Evolutionary conservation across 2,797 vertebrate genomes (phyloP).

Genomic region (Glyptemys insculpta): DNA sequence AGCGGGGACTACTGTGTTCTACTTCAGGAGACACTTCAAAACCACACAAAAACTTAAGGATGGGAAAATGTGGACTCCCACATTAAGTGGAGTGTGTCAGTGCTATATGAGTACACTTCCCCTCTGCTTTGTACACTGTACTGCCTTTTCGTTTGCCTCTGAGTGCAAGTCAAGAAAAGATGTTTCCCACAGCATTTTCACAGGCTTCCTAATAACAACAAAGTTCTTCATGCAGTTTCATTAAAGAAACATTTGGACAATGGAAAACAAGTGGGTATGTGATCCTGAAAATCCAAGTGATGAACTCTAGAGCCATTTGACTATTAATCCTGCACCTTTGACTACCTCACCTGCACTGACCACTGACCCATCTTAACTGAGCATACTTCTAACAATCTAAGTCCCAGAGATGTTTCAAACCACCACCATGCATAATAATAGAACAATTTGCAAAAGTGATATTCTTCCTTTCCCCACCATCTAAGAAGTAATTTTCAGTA

Average conservation of each 20-base stretch:
- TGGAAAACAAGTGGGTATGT: no score
- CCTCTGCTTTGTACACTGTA: neutral
- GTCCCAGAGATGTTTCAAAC: neutral
- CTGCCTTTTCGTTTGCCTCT: fast-evolving
- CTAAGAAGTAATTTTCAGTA: neutral
- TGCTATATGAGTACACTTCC: neutral
- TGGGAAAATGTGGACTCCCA: no score
- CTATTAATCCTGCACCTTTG: neutral
- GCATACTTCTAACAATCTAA: neutral
- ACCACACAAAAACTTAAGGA: neutral
- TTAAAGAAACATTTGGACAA: neutral
- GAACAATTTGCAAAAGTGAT: neutral
- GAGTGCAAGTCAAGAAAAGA: neutral
- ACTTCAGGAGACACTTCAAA: neutral
- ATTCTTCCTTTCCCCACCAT: neutral
- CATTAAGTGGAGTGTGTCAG: neutral
- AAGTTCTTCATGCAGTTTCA: neutral
- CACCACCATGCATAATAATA: neutral
- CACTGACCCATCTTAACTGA: neutral
- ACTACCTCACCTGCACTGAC: neutral
- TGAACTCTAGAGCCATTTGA: neutral
- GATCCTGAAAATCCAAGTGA: neutral
- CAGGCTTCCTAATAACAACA: neutral
- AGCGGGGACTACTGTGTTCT: neutral
- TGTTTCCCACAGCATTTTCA: neutral